A percentile compares a stretch with the other conserved stretches of the same genome.
Evolutionary conservation across 2,113 vertebrate species (phyloP).

Genomic region (Cheirogaleus medius): DNA sequence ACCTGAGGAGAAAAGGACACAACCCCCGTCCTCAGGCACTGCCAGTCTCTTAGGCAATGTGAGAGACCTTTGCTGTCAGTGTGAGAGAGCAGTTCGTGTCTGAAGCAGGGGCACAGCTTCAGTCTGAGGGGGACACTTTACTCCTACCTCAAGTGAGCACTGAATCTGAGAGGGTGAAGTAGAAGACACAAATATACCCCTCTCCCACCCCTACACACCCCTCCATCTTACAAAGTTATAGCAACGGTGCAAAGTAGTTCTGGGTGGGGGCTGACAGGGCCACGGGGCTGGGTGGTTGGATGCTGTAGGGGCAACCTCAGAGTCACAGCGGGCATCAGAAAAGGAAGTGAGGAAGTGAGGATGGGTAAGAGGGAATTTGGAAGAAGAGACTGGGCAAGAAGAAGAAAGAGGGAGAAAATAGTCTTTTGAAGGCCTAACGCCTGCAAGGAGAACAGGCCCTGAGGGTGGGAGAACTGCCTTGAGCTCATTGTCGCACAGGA

Average conservation of each 20-base stretch:
- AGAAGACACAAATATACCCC: background rate
- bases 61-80: background rate
- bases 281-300: background rate
- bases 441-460: background rate
- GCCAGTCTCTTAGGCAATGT: background rate
- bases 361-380: background rate
- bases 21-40: background rate
- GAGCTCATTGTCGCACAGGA: background rate
- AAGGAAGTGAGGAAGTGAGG: background rate
- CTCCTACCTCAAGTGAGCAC: background rate
- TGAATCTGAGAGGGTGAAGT: background rate
- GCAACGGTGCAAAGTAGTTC: background rate
- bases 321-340: background rate
- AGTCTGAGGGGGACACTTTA: background rate
- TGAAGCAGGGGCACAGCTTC: background rate
- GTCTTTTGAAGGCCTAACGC: slow-evolving; percentile 16
- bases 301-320: background rate
- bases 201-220: no score
- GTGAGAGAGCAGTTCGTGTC: background rate
- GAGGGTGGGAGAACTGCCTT: background rate
- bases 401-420: background rate
- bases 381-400: background rate
- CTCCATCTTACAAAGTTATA: background rate
- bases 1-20: background rate
- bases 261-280: background rate